Conservation (phyloP, 2,113 vertebrate species). For the Xenopus borealis region DNA sequence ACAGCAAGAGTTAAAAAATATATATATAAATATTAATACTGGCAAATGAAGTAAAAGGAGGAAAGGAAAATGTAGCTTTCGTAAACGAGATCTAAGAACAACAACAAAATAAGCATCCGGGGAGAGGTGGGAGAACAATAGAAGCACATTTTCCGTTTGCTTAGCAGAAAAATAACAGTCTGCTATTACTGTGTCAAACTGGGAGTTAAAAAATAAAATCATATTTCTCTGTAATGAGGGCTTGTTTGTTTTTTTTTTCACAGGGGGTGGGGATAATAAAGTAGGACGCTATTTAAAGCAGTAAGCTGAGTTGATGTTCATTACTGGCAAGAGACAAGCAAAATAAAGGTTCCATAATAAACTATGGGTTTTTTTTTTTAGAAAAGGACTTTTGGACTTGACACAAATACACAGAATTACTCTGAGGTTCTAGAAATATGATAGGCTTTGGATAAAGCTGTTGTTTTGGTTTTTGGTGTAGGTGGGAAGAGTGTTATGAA, state of each 20-base stretch:
- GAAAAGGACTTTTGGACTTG: conserved; percentile 3
- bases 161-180: conserved; percentile 8
- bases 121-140: conserved; percentile 7
- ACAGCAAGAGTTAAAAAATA: conserved; percentile 7
- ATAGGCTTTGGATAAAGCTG: conserved; percentile 43
- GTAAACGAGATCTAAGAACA: neutral
- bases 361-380: conserved; percentile 48
- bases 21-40: conserved; percentile 27
- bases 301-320: neutral
- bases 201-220: neutral
- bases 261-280: neutral
- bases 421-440: conserved; percentile 34
- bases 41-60: neutral
- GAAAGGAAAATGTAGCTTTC: conserved; percentile 7
- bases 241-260: neutral
- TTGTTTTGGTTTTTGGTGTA: conserved; percentile 42
- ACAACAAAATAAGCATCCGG: conserved; percentile 7
- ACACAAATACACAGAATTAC: conserved; percentile 40
- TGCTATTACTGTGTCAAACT: neutral
- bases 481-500: neutral
- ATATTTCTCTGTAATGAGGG: neutral
- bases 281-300: neutral
- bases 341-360: conserved; percentile 50
- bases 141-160: conserved; percentile 13
- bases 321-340: conserved; percentile 19